phyloP scores from a whole-genome alignment of 2,888 invertebrate genomes.

The Encarsia formosa region DNA sequence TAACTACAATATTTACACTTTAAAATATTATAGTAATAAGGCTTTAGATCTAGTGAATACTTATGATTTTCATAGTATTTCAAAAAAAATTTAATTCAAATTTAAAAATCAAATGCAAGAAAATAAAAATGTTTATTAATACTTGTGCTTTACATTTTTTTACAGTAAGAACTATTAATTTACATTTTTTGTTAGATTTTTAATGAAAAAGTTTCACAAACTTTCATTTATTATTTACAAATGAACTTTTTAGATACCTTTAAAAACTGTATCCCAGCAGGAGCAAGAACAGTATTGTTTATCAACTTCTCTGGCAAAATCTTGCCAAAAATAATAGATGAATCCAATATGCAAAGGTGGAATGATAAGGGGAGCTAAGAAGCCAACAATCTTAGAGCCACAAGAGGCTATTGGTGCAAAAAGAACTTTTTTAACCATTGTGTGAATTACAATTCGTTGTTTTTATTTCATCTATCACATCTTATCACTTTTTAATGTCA shows the following conservation, averaged over 20 bases:
- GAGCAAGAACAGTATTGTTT: slow-evolving; percentile 65
- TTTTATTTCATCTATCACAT: slow-evolving; percentile 1
- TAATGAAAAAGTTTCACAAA: too few relatives aligned
- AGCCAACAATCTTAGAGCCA: slow-evolving; percentile 43
- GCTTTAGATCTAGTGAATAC: too few relatives aligned
- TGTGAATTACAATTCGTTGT: slow-evolving; percentile 2
- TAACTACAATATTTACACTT: too few relatives aligned
- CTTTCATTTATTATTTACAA: too few relatives aligned
- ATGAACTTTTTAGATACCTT: slow-evolving; percentile 53
- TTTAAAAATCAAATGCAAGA: too few relatives aligned
- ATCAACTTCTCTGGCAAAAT: slow-evolving; percentile 64
- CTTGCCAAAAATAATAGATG: slow-evolving; percentile 65
- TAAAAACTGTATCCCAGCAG: slow-evolving; percentile 75
- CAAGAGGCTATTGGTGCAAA: slow-evolving; percentile 40
- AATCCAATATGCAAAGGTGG: slow-evolving; percentile 62
- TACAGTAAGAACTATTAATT: too few relatives aligned
- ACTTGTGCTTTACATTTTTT: too few relatives aligned
- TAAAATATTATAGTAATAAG: too few relatives aligned
- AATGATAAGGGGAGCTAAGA: slow-evolving; percentile 49
- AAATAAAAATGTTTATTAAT: too few relatives aligned
- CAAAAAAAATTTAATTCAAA: too few relatives aligned
- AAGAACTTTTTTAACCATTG: slow-evolving; percentile 40
- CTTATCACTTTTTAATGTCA: slow-evolving; percentile 15
- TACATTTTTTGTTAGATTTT: too few relatives aligned
- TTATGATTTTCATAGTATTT: too few relatives aligned